Base-by-base conservation (phyloP, 2,113 vertebrate species). In the Bujurquina vittata region DNA sequence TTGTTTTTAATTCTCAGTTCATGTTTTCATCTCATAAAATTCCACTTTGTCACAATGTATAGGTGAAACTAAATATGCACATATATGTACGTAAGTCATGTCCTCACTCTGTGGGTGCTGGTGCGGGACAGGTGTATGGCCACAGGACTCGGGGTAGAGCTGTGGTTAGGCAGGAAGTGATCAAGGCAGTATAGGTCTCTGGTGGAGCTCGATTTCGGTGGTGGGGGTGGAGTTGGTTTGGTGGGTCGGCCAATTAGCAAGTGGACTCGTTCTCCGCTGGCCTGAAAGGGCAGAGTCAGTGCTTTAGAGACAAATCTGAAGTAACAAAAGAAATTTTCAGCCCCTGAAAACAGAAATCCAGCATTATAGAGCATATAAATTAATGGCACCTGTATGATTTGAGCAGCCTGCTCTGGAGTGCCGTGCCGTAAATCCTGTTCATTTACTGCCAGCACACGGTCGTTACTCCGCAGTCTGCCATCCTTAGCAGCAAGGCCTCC, bases 401-500 rank as follows among this genome's bases (percentile, higher is more conserved):
- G 98, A 35, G 98, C 98, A 0, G 98, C 98, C 3, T 98, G 97
- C 92, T 99, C 98, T 0, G 98, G 98, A 0, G 98, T 99, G 69
- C 98, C 98, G 0, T 98, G 97, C 84, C 98, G 97, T 80, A 99
- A 85, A 92, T 99, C 97, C 4, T 99, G 98, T 0, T 99, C 98
- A 0, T 99, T 99, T 78, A 99, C 98, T 0, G 98, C 97, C 20
- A 99, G 93, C 4, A 99, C 97, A 0, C 97, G 95, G 94, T 99
- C 98, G 0, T 98, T 99, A 79, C 98, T 97, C 90, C 96, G 96
- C 80, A 99, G 96, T 54, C 98, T 88, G 58, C 98, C 98, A 0
- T 99, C 98, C 87, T 98, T 97, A 1, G 98, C 97, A 0, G 98
- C 98, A 92, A 99, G 89, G 0, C 98, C 98, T 9, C 98, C 98